Base-by-base conservation (phyloP, 2,113 vertebrate species). In the Hyla sarda region DNA sequence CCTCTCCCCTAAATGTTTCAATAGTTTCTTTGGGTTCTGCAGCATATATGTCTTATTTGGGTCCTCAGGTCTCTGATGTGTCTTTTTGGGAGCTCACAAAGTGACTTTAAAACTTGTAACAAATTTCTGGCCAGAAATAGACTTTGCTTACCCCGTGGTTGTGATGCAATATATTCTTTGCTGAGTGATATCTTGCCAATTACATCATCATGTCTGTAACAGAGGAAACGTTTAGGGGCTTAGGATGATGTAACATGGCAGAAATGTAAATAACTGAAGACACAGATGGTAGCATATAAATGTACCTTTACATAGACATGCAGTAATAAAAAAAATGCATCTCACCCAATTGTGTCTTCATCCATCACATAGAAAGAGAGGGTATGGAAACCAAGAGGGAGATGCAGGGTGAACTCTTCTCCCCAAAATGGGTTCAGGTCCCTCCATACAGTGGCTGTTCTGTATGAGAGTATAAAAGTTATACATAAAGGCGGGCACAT, bases 401-500 rank as follows among this genome's bases (percentile, higher is more conserved):
- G 94, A 88, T 96, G 94, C 81, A 99, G 91, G 0, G 95, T 97
- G 91, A 95, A 97, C 87, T 98, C 97, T 83, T 98, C 97, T 0
- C 96, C 97, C 96, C 97, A 98, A 89, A 98, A 98, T 19, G 97
- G 96, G 78, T 95, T 97, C 76, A 98, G 93, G 89, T 95, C 97
- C 89, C 94, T 95, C 97, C 97, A 98, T 50, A 98, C 92, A 0
- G 96, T 98, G 1, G 96, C 96, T 0, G 96, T 97, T 90, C 97
- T 98, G 90, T 4, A 84, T 0, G 41, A 3, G 87, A 6, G 72
- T 4, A 72, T n/a, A n/a, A n/a, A n/a, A n/a, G n/a, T n/a, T n/a
- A n/a, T n/a, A n/a, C n/a, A n/a, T n/a, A n/a, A n/a, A n/a, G n/a
- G n/a, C n/a, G n/a, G n/a, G n/a, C n/a, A n/a, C n/a, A n/a, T n/a